Conservation (phyloP, 2,888 invertebrate species). For the Neria commutata region DNA sequence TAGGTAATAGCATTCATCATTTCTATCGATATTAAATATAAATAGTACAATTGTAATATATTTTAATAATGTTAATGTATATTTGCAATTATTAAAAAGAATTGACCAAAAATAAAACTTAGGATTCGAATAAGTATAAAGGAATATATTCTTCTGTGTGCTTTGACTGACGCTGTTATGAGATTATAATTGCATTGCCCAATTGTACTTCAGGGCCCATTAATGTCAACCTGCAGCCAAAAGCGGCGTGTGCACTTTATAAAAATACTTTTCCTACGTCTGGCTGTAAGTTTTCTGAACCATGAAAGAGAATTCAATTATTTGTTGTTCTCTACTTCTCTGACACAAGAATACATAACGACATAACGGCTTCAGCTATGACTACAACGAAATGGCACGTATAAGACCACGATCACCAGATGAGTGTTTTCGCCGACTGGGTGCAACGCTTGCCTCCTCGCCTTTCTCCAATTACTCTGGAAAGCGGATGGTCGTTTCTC, state of each 20-base stretch:
- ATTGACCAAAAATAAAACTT: constrained; percentile 35
- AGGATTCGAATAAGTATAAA: constrained; percentile 44
- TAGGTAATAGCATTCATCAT: constrained; percentile 44
- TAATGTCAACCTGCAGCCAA: no score
- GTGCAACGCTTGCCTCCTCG: not conserved
- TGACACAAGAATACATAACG: not conserved
- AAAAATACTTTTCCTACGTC: no score
- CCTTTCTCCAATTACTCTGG: no score
- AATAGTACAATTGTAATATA: constrained; percentile 21
- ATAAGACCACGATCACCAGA: constrained; percentile 57
- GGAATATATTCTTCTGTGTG: constrained; percentile 22
- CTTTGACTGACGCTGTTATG: constrained; percentile 18
- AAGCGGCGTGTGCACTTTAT: no score
- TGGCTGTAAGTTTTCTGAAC: no score
- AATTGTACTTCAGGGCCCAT: no score
- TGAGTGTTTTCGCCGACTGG: constrained; percentile 32
- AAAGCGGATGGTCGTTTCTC: not conserved
- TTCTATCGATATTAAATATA: constrained; percentile 22
- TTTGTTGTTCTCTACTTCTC: constrained; percentile 3
- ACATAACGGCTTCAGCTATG: constrained; percentile 43
- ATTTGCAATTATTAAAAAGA: constrained; percentile 29
- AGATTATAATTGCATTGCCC: constrained; percentile 14
- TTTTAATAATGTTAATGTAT: constrained; percentile 28
- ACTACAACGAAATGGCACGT: constrained; percentile 57
- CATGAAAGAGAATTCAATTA: no score